Evolutionary conservation across 2,113 vertebrate genomes (phyloP), one percentile per base, ranked within the genome.

Genomic region (Silurus glanis): DNA sequence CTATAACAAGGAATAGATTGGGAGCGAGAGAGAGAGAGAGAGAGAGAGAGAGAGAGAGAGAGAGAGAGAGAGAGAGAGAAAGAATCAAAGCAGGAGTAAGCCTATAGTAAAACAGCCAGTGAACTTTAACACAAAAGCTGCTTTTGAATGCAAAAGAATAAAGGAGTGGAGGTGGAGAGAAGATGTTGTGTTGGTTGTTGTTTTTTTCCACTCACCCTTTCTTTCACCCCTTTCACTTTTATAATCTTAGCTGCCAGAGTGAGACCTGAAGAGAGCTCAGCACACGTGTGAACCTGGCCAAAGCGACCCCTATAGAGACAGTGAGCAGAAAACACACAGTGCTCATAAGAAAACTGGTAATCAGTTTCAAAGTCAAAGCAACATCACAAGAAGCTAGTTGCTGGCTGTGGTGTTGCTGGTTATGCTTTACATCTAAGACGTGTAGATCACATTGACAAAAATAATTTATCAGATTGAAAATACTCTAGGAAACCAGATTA

Each of bases 251-350:
- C 96, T 0, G 97, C 97, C 86, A 97, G 93, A 7, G 76, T 93
- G 71, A 97, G 95, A 9, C 96, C 96, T 0, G 96, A 96, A 0
- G 95, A 92, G 80, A 94, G 91, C 86, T 97, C 96, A 0, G 91
- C 95, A 90, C 97, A 97, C 88, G 95, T 96, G 90, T 96, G 96
- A 61, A 97, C 97, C 93, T 97, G 96, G 87, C 97, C 97, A 87
- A 97, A 97, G 45, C 96, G 95, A 2, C 97, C 97, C 90, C 96
- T 97, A 90, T 47, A 64, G 90, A 89, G 72, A 86, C 82, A 89
- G 37, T 12, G 0, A 28, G 9, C 45, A 87, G 12, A 82, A 78
- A n/a, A 72, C 25, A 56, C 12, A 85, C 25, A 66, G 55, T 28
- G 28, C 19, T 61, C 0, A 55, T n/a, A 69, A 67, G n/a, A 51